A percentile compares a stretch with the other conserved stretches of the same genome.
Evolutionary conservation across 2,888 invertebrate genomes (phyloP).

Genomic region (Cacoxenus indagator): DNA sequence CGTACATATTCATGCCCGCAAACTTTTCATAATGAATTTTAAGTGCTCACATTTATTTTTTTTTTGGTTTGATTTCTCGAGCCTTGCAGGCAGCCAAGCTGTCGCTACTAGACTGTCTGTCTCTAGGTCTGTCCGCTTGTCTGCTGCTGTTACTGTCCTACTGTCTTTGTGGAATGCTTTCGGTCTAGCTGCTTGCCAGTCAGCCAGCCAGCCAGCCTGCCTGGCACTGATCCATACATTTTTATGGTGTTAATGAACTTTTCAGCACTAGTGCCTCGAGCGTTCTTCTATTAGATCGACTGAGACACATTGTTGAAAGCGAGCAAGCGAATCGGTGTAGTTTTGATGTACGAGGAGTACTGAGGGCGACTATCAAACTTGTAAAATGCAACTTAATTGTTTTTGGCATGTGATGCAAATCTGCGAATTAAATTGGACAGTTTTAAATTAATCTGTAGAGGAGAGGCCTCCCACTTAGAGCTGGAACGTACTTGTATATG

Average conservation of each 20-base stretch:
- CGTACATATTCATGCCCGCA: constrained; percentile 37
- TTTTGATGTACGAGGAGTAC: background rate
- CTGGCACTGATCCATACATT: constrained; percentile 27
- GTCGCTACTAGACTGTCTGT: constrained; percentile 23
- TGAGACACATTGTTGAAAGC: background rate
- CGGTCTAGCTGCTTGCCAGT: constrained; percentile 3
- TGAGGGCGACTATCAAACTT: background rate
- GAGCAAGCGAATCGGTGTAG: background rate
- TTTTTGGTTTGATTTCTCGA: constrained; percentile 1
- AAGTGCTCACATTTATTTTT: constrained; percentile 43
- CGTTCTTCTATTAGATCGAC: background rate
- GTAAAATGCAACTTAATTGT: too few relatives aligned
- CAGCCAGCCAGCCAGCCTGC: constrained; percentile 18
- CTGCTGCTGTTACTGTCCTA: background rate
- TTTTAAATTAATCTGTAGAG: too few relatives aligned
- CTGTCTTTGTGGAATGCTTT: too few relatives aligned
- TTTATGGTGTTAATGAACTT: constrained; percentile 62
- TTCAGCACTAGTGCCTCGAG: constrained; percentile 34
- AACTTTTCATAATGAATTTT: constrained; percentile 61
- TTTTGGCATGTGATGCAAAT: too few relatives aligned
- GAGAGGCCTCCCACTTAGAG: too few relatives aligned
- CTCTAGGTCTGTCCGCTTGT: constrained; percentile 27
- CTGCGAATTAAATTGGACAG: too few relatives aligned
- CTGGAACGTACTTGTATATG: too few relatives aligned
- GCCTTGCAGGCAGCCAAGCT: background rate